phyloP scores from a whole-genome alignment of 1,140 invertebrate genomes.

The Apis cerana region DNA sequence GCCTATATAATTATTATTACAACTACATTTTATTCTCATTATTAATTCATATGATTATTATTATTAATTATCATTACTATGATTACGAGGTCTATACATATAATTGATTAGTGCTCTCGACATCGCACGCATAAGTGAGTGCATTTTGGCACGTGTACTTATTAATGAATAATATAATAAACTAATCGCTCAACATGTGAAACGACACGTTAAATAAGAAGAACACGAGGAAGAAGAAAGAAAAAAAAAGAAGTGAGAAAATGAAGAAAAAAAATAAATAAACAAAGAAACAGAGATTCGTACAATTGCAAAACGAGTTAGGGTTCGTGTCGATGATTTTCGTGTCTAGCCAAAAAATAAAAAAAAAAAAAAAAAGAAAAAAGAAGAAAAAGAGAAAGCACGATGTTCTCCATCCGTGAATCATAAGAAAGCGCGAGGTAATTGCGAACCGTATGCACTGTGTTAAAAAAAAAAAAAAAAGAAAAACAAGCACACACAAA shows the following conservation, averaged over 20 bases:
- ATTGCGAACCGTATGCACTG: slow-evolving; percentile 22
- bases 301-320: slow-evolving; percentile 74
- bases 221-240: neutral
- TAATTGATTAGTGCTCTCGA: slow-evolving; percentile 43
- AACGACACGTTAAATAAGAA: slow-evolving; percentile 39
- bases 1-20: slow-evolving; percentile 75
- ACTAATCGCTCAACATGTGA: slow-evolving; percentile 46
- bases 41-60: slow-evolving; percentile 40
- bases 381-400: neutral
- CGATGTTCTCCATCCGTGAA: slow-evolving; percentile 63
- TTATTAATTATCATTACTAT: slow-evolving; percentile 60
- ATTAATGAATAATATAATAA: slow-evolving; percentile 56
- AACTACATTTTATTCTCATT: slow-evolving; percentile 62
- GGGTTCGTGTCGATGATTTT: slow-evolving; percentile 62
- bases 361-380: neutral
- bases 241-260: neutral
- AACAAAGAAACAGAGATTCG: slow-evolving; percentile 68
- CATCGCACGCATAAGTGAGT: slow-evolving; percentile 55
- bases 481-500: slow-evolving; percentile 48
- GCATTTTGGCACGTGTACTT: slow-evolving; percentile 46
- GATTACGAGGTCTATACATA: slow-evolving; percentile 37
- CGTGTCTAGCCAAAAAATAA: slow-evolving; percentile 65
- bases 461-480: slow-evolving; percentile 66
- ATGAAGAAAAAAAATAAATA: neutral
- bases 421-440: slow-evolving; percentile 9